Percentiles rank a stretch among this genome's conserved stretches.
Conservation (phyloP, 1,140 invertebrate species). For the Triops longicaudatus region DNA sequence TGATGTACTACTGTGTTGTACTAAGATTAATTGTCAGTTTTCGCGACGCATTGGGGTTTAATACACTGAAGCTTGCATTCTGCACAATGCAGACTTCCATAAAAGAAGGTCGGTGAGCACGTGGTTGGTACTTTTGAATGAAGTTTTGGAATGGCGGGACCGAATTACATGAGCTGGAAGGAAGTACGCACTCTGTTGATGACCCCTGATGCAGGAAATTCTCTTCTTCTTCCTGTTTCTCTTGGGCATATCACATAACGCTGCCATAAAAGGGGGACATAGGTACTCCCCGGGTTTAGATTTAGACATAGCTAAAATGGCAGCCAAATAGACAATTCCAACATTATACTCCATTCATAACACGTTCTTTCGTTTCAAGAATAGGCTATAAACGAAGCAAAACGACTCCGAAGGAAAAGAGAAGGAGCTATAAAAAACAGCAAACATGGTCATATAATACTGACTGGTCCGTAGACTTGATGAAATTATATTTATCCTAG, state of each 20-base stretch:
- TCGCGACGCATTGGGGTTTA: too few species aligned
- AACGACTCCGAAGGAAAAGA: background rate
- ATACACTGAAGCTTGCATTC: too few species aligned
- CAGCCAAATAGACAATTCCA: background rate
- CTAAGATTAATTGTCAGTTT: too few species aligned
- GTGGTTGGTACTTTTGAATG: background rate
- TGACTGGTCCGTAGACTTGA: background rate
- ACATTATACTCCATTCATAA: background rate
- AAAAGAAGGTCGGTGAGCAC: background rate
- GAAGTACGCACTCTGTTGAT: background rate
- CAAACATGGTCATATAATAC: background rate
- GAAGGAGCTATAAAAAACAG: background rate
- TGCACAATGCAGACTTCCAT: background rate
- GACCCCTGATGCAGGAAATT: background rate
- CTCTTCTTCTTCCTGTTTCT: background rate
- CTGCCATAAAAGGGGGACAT: background rate
- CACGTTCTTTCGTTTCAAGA: background rate
- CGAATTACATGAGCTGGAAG: constrained; percentile 7
- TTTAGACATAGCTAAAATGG: background rate
- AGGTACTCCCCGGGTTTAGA: background rate
- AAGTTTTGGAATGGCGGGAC: background rate
- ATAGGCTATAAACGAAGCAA: background rate
- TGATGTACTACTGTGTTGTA: too few species aligned
- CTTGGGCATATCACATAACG: constrained; percentile 15
- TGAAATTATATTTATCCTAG: background rate